Base-by-base conservation (phyloP, 2,797 vertebrate species). In the Paguma larvata region DNA sequence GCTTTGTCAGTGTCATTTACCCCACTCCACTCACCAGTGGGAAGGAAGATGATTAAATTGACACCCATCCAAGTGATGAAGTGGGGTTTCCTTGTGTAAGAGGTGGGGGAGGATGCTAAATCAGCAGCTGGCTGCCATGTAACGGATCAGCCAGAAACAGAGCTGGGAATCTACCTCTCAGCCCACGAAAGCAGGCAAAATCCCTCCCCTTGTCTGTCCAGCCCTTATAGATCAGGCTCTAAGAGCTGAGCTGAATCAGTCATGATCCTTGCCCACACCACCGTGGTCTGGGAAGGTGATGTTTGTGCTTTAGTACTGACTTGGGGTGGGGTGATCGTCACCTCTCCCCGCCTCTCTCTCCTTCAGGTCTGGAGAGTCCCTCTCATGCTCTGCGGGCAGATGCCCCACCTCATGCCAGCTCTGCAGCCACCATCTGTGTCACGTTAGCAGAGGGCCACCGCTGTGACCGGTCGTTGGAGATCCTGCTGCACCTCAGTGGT, bases 401-500 rank as follows among this genome's bases (percentile, higher is more conserved):
- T 0, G 99, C 99, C 0, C 99, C 99, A 85, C 99, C 99, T 30
- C 99, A 99, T 63, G 99, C 99, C 97, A 99, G 99, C 97, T 99
- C 99, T 92, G 99, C 99, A 56, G 98, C 99, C 73, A 99, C 99
- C 48, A 99, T 99, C 67, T 99, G 99, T 83, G 99, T 99, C 98
- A 99, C 99, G 0, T 98, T 99, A 98, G 99, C 99, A 0, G 99
- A 99, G 98, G 99, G 99, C 93, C 99, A 99, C 98, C 97, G 83
- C 0, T 99, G 99, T 0, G 99, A 99, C 98, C 98, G 99, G 80
- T 98, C 99, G 95, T 98, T 99, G 98, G 99, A 99, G 98, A 99
- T 99, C 97, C 99, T 99, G 93, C 98, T 99, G 97, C 99, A 99
- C 96, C 99, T 99, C 65, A 99, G 99, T 15, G 99, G 99, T 99